A percentile compares a stretch with the other conserved stretches of the same genome.
phyloP scores from a whole-genome alignment of 2,113 vertebrate species.

The Crotophaga sulcirostris region DNA sequence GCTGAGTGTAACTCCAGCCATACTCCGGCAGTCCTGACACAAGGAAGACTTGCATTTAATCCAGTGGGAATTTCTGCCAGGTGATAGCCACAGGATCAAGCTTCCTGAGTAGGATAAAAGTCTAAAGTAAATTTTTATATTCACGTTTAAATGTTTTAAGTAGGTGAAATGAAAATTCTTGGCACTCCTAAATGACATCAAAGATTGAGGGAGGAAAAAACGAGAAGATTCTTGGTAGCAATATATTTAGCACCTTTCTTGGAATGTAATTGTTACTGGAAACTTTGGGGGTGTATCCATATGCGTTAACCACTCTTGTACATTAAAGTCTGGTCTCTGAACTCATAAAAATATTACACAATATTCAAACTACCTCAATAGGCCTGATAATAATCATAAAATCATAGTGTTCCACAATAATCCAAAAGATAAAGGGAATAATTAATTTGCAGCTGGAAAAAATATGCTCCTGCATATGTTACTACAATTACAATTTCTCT shows the following conservation, averaged over 20 bases:
- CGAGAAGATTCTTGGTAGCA: slow-evolving; percentile 53
- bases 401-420: slow-evolving; percentile 24
- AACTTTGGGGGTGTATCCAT: slow-evolving; percentile 57
- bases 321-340: slow-evolving; percentile 30
- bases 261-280: slow-evolving; percentile 66
- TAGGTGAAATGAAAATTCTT: slow-evolving; percentile 42
- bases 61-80: slow-evolving; percentile 6
- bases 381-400: slow-evolving; percentile 22
- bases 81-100: slow-evolving; percentile 25
- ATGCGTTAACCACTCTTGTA: slow-evolving; percentile 36
- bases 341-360: slow-evolving; percentile 48
- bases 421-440: slow-evolving; percentile 19
- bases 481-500: slow-evolving; percentile 4
- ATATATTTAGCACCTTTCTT: slow-evolving; percentile 68
- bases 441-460: slow-evolving; percentile 28
- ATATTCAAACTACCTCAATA: slow-evolving; percentile 42
- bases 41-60: not conserved
- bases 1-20: not conserved
- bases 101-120: slow-evolving; percentile 48
- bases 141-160: slow-evolving; percentile 47
- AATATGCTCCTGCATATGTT: slow-evolving; percentile 1
- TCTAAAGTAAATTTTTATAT: slow-evolving; percentile 46
- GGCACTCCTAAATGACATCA: slow-evolving; percentile 45
- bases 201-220: slow-evolving; percentile 56
- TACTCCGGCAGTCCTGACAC: not conserved